phyloP scores from a whole-genome alignment of 1,140 invertebrate genomes.

The Tigriopus japonicus region DNA sequence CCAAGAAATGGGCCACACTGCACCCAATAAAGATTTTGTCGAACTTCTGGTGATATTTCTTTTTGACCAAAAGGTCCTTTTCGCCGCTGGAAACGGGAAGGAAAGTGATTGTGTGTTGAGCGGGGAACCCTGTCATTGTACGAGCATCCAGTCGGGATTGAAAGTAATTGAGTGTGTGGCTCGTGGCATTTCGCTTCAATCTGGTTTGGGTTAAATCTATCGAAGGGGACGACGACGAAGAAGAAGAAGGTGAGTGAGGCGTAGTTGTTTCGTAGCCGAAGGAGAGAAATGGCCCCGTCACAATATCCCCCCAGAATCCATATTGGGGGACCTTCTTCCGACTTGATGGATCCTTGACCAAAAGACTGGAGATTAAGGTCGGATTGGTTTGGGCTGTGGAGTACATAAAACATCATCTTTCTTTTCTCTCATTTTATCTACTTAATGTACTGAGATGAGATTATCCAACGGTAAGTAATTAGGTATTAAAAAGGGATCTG shows the following conservation, averaged over 20 bases:
- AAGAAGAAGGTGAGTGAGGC: neutral
- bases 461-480: no score
- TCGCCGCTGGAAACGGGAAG: neutral
- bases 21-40: neutral
- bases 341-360: no score
- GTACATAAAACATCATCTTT: no score
- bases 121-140: neutral
- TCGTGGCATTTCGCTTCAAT: neutral
- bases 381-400: no score
- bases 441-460: no score
- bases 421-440: no score
- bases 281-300: neutral
- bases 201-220: neutral
- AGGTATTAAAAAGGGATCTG: no score
- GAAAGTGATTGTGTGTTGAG: no score
- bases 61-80: neutral
- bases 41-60: neutral
- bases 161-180: neutral
- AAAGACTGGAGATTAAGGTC: no score
- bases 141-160: neutral
- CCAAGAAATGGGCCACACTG: neutral
- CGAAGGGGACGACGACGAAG: neutral
- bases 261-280: neutral
- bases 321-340: no score
- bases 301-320: neutral